Base-by-base conservation (phyloP, 2,797 vertebrate genomes). In the Microhierax caerulescens region DNA sequence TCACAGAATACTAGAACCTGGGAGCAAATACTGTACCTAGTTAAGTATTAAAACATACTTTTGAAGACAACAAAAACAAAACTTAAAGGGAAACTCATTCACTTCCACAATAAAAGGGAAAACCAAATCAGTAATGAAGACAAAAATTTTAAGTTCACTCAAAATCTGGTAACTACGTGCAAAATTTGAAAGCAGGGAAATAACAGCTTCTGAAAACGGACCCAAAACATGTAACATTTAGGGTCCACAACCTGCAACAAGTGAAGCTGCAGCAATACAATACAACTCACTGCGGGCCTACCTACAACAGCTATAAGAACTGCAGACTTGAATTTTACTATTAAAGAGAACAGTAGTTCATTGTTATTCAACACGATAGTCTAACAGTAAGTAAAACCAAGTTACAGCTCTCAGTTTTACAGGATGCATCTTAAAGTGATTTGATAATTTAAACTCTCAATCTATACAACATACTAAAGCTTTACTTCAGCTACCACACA, bases 261-360 rank as follows among this genome's bases (percentile, higher is more conserved):
- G 22, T 21, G 22, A 86, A 53, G 24, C 39, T 56, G 13, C 21
- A 86, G 22, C 43, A 74, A 27, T 19, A 41, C 11, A 47, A 32
- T 2, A 14, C 8, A 78, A n/a, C 24, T 64, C 57, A 5, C 25
- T 7, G 3, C 2, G 11, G 21, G 5, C 8, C 28, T 20, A 24
- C 5, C 59, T 45, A 27, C 41, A 25, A 28, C 1, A 4, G 18
- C 6, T 3, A 1, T 7, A 22, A 48, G 9, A 77, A 80, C 1
- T 17, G 10, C 34, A 70, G 17, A 32, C 5, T 47, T 36, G 1
- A 18, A 16, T 41, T 81, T 48, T 70, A 22, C 34, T 53, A 63
- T 20, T 50, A 43, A 48, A 59, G 5, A 50, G 11, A 73, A 56
- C 10, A 48, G 8, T 27, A 87, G 65, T 32, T 48, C 2, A 45